phyloP scores from a whole-genome alignment of 1,140 invertebrate genomes.

The Pseudoatta argentina region DNA sequence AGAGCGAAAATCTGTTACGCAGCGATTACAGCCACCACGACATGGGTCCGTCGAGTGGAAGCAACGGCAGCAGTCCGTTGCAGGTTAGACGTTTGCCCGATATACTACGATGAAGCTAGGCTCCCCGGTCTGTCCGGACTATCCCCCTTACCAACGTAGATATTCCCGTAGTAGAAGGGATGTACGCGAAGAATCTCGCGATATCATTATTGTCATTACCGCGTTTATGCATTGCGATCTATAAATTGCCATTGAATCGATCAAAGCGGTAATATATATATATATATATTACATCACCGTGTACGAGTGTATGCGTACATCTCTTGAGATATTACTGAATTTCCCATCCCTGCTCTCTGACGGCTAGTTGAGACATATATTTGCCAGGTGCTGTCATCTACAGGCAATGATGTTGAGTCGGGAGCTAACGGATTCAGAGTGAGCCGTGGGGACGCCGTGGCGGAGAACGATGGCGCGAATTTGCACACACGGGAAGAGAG shows the following conservation, averaged over 20 bases:
- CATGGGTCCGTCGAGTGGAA: slow-evolving; percentile 87
- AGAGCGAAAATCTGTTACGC: slow-evolving; percentile 95
- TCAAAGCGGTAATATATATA: neutral
- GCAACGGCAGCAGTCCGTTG: slow-evolving; percentile 87
- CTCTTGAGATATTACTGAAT: slow-evolving; percentile 84
- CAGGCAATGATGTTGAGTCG: slow-evolving; percentile 88
- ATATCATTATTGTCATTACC: neutral
- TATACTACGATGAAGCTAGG: slow-evolving; percentile 44
- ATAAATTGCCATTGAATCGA: neutral
- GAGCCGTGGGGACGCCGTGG: slow-evolving; percentile 84
- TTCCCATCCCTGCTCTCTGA: slow-evolving; percentile 86
- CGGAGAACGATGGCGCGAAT: slow-evolving; percentile 80
- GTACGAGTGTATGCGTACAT: slow-evolving; percentile 77
- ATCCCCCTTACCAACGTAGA: slow-evolving; percentile 82
- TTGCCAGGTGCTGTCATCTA: slow-evolving; percentile 88
- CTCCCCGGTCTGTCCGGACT: slow-evolving; percentile 65
- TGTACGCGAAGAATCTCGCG: slow-evolving; percentile 68
- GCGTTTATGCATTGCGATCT: neutral
- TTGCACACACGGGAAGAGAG: slow-evolving; percentile 71
- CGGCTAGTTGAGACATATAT: slow-evolving; percentile 87
- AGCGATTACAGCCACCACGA: slow-evolving; percentile 90
- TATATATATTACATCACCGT: neutral
- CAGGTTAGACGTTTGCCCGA: slow-evolving; percentile 83
- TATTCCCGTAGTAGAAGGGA: slow-evolving; percentile 81
- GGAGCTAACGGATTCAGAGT: slow-evolving; percentile 87